Base-by-base conservation (phyloP, 2,113 vertebrate genomes). In the Ammodramus savannarum region DNA sequence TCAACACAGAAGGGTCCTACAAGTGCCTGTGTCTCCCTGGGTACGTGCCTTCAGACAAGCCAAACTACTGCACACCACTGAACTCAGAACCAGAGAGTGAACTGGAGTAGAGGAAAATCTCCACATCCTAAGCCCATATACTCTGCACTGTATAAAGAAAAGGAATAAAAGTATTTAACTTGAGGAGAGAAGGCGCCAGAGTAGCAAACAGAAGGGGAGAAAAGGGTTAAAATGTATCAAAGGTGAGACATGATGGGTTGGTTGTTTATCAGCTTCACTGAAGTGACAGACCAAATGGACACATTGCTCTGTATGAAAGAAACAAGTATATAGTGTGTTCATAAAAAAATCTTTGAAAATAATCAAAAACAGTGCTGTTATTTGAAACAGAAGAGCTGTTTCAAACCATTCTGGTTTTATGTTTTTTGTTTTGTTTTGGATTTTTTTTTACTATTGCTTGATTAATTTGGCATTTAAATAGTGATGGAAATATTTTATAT, bases 1-100 rank as follows among this genome's bases (percentile, higher is more conserved):
- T 99, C 94, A 99, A 99, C 97, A 99, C 99, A 0, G 98, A 98
- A 77, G 99, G 99, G 46, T 99, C 99, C 1, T 99, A 99, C 93
- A 98, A 98, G 77, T 99, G 99, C 68, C 90, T 98, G 96, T 99
- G 99, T 95, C 98, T 99, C 95, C 99, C 98, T 0, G 99, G 99
- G 86, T 99, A 98, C 9, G 75, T 97, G 10, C 97, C 98, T 67
- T 99, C 99, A 1, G 98, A 99, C 92, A 98, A 98, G 94, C 98
- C 98, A 68, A 99, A 99, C 98, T 99, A 99, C 98, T 99, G 99
- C 86, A 98, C 99, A 54, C 97, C 97, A 11, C 82, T 97, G 94
- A 98, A 96, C 87, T 96, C 97, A 75, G 97, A 98, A 20, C 97
- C 76, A 94, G 97, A 98, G 81, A 98, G 98, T 65, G 98, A 98